Percentiles rank a stretch among this genome's conserved stretches.
These are phyloP conservation scores for Antechinus flavipes DNA, from an alignment of 2,113 vertebrate species.

Conservation along the genomic window DNA sequence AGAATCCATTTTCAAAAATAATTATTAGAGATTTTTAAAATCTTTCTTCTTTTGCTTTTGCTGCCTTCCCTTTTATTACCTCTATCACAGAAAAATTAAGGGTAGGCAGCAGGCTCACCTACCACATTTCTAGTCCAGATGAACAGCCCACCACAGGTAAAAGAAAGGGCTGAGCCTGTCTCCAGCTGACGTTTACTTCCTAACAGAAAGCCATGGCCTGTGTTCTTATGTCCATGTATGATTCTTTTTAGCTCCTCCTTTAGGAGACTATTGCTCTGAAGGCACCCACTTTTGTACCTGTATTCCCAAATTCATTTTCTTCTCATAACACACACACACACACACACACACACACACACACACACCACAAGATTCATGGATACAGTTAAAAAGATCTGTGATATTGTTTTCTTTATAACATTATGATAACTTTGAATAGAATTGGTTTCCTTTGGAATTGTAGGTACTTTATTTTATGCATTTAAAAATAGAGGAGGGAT, in stretches of 20 bases:
- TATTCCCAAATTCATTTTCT: neutral
- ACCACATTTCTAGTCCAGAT: neutral
- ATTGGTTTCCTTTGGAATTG: neutral
- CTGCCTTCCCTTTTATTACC: neutral
- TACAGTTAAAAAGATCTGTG: neutral
- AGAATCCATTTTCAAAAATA: neutral
- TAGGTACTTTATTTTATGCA: neutral
- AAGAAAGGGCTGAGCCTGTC: neutral
- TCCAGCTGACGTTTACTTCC: neutral
- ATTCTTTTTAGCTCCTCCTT: neutral
- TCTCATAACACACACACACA: neutral
- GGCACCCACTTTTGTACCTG: neutral
- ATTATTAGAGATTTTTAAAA: neutral
- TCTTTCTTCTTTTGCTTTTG: neutral
- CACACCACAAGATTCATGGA: neutral
- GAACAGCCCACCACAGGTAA: neutral
- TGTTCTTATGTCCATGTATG: neutral
- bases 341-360: neutral
- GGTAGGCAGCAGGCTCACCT: neutral
- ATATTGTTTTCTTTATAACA: neutral
- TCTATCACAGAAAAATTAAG: neutral
- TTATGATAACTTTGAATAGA: neutral
- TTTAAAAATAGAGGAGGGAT: neutral
- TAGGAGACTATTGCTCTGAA: neutral
- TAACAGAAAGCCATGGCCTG: neutral